Percentiles rank a stretch among this genome's conserved stretches.
These are phyloP conservation scores for Caenorhabditis remanei DNA, from an alignment of 1,140 invertebrate species.

Conservation along the genomic window DNA sequence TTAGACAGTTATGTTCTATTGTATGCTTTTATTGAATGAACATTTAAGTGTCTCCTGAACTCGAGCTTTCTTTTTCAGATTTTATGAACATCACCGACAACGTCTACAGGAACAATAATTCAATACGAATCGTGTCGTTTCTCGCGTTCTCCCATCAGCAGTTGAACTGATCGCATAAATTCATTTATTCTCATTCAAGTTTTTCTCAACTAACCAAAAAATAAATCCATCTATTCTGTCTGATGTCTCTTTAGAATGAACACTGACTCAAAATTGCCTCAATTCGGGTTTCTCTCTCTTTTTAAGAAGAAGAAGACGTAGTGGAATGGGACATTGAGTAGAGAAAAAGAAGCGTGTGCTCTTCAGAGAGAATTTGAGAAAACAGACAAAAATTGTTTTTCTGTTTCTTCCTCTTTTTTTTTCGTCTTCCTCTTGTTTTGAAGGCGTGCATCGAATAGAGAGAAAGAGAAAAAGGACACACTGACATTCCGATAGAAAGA, in stretches of 20 bases:
- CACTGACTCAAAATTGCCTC: slow-evolving; percentile 11
- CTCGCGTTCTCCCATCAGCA: too few relatives aligned
- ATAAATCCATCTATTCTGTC: background rate
- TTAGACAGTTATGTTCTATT: slow-evolving; percentile 2
- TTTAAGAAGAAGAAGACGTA: background rate
- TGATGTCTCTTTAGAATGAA: background rate
- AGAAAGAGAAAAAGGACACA: slow-evolving; percentile 12
- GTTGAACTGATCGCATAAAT: too few relatives aligned
- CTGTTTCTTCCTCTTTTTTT: slow-evolving; percentile 43
- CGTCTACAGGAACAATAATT: too few relatives aligned
- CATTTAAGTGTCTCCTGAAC: background rate
- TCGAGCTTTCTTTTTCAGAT: background rate
- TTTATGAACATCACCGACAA: too few relatives aligned
- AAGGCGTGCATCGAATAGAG: slow-evolving; percentile 42
- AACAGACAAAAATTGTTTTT: slow-evolving; percentile 25
- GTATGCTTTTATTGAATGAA: slow-evolving; percentile 35
- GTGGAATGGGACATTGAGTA: background rate
- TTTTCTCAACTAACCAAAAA: background rate
- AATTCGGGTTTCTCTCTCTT: slow-evolving; percentile 10
- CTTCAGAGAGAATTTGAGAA: slow-evolving; percentile 28
- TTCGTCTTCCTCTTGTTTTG: slow-evolving; percentile 39
- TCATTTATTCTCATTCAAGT: too few relatives aligned
- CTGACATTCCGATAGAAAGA: slow-evolving; percentile 24
- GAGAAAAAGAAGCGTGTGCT: slow-evolving; percentile 19
- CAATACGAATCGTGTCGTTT: too few relatives aligned